A percentile compares a stretch with the other conserved stretches of the same genome.
Conservation (phyloP, 2,888 invertebrate genomes). For the Aspidapion aeneum region DNA sequence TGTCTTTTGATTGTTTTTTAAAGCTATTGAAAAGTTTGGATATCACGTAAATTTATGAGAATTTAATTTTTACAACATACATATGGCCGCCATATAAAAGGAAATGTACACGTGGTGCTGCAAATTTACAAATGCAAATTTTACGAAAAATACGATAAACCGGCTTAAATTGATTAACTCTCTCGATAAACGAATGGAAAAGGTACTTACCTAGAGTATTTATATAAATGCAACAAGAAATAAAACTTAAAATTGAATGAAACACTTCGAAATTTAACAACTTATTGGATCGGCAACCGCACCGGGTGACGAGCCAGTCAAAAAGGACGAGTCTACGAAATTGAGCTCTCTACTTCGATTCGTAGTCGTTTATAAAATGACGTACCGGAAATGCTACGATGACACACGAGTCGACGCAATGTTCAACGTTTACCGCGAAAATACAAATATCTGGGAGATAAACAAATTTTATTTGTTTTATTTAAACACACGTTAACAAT, state of each 20-base stretch:
- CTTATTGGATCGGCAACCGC: slow-evolving; percentile 43
- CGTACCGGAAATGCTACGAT: slow-evolving; percentile 31
- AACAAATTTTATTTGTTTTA: slow-evolving; percentile 7
- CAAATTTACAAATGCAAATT: slow-evolving; percentile 23
- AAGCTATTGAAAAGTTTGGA: too few relatives aligned
- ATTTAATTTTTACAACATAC: slow-evolving; percentile 35
- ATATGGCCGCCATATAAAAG: slow-evolving; percentile 45
- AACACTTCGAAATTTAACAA: slow-evolving; percentile 38
- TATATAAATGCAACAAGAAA: slow-evolving; percentile 40
- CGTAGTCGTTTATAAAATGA: slow-evolving; percentile 25
- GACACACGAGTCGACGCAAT: slow-evolving; percentile 21
- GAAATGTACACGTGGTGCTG: slow-evolving; percentile 45
- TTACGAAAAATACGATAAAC: slow-evolving; percentile 17
- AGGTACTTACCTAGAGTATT: slow-evolving; percentile 41
- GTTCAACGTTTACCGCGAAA: slow-evolving; percentile 11
- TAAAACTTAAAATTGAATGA: slow-evolving; percentile 37
- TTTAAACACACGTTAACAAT: too few relatives aligned
- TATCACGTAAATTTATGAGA: neutral
- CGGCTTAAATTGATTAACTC: slow-evolving; percentile 4
- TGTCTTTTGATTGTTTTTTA: too few relatives aligned
- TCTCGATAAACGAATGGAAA: slow-evolving; percentile 17
- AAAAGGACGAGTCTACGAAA: slow-evolving; percentile 44
- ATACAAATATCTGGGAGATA: slow-evolving; percentile 7
- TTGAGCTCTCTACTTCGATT: slow-evolving; percentile 34
- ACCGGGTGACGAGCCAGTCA: slow-evolving; percentile 45